Base-by-base conservation (phyloP, 2,888 invertebrate species). In the Euplagia quadripunctaria region DNA sequence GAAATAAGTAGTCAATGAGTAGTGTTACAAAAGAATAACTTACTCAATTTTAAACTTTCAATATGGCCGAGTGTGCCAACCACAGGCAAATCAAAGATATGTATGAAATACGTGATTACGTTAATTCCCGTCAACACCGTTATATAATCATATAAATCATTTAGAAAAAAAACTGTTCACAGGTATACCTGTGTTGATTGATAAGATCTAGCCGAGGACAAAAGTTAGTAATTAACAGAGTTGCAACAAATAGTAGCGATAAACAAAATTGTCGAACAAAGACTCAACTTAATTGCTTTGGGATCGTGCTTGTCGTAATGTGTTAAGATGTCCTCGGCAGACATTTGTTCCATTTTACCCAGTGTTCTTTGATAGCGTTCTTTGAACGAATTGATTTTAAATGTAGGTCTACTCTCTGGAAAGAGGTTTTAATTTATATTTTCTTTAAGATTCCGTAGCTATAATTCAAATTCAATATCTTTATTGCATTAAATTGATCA, bases 301-400 rank as follows among this genome's bases (percentile, higher is more conserved):
- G 82, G 85, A 80, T 84, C 75, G 72, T 75, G 81, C 66, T 67
- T 78, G 80, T 80, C 74, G 82, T 84, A 84, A 85, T 85, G 82
- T 86, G 86, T 85, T 84, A 77, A 85, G 83, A 87, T 83, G 87
- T 86, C 81, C 72, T 81, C 67, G 77, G 75, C 88, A 88, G 86
- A 84, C 78, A 80, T 80, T 80, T 63, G 76, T 84, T 82, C 85
- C 83, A 85, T 84, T 87, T 86, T 82, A 80, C 79, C 80, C 79
- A 80, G 81, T 31, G 31, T 77, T 83, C 86, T 87, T 85, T 86
- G 86, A 81, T 71, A 77, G 43, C 66, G 16, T 78, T 75, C 76
- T 77, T 79, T 77, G 77, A 81, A 31, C 31, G 81, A 79, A 76
- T 80, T 84, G 78, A 82, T 79, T 82, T 77, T 70, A 80, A 86